These are phyloP conservation scores for Drosophila fulvimacula DNA, from an alignment of 2,888 invertebrate species.

Conservation along the genomic window DNA sequence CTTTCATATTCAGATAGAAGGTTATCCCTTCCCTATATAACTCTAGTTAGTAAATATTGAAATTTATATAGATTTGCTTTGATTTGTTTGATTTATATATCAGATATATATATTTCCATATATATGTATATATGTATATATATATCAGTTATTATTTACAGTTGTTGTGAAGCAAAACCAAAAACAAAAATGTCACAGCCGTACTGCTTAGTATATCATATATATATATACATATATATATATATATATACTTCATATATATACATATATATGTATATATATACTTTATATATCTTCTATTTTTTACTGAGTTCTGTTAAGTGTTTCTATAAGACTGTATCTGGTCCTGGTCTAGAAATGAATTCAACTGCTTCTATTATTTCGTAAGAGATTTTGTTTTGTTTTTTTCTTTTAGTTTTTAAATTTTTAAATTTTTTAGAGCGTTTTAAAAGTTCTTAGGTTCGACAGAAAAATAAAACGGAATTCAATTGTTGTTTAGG, in stretches of 20 bases:
- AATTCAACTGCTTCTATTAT: slow-evolving; percentile 16
- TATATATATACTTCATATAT: not conserved
- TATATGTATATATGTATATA: not conserved
- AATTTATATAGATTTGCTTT: slow-evolving; percentile 22
- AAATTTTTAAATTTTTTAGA: not conserved
- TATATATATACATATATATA: slow-evolving; percentile 25
- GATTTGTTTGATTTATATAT: slow-evolving; percentile 13
- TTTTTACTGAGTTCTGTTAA: slow-evolving; percentile 9
- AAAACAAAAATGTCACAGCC: slow-evolving; percentile 78
- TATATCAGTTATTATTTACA: slow-evolving; percentile 58
- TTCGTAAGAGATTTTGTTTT: slow-evolving; percentile 43
- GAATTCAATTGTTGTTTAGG: slow-evolving; percentile 9
- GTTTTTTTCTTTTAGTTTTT: too few relatives aligned
- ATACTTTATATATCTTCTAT: not conserved
- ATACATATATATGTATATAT: not conserved
- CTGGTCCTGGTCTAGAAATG: slow-evolving; percentile 42
- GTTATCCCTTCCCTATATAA: slow-evolving; percentile 4
- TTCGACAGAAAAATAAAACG: slow-evolving; percentile 25
- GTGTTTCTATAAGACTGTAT: slow-evolving; percentile 27
- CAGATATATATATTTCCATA: slow-evolving; percentile 12
- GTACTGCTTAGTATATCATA: slow-evolving; percentile 68
- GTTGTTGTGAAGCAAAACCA: slow-evolving; percentile 74
- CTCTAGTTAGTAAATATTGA: slow-evolving; percentile 28
- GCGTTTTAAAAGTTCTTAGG: slow-evolving; percentile 37
- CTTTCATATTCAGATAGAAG: slow-evolving; percentile 25